Conservation (phyloP, 2,113 vertebrate genomes). For the Sphyrna mokarran region DNA sequence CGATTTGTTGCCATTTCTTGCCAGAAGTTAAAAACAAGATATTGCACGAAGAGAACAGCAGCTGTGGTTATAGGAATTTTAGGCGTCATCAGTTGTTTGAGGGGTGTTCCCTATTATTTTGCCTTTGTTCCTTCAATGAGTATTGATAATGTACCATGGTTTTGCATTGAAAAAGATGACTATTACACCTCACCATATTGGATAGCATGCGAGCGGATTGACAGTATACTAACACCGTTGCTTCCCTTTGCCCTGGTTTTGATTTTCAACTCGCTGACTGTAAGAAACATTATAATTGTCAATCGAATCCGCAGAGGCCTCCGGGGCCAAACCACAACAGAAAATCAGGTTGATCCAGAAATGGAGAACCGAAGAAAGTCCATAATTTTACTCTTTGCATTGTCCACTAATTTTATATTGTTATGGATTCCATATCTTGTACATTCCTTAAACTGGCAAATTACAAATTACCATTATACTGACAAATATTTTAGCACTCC, state of each 20-base stretch:
- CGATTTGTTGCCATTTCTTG: too few relatives aligned
- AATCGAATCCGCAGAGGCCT: background rate
- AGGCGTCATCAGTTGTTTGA: background rate
- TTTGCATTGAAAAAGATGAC: background rate
- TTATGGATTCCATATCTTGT: background rate
- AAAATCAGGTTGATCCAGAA: too few relatives aligned
- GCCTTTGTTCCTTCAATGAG: background rate
- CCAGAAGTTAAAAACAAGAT: too few relatives aligned
- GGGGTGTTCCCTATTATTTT: background rate
- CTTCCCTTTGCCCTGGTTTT: background rate
- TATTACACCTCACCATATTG: background rate
- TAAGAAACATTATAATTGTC: background rate
- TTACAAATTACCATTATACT: background rate
- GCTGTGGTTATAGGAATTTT: background rate
- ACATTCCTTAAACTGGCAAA: background rate
- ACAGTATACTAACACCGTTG: background rate
- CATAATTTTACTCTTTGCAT: too few relatives aligned
- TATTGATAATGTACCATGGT: background rate
- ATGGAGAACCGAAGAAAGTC: background rate
- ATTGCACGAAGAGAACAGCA: background rate
- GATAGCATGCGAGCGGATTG: background rate
- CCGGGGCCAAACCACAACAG: too few relatives aligned
- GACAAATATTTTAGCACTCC: background rate
- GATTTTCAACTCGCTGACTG: background rate
- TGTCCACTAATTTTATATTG: background rate